phyloP scores from a whole-genome alignment of 1,140 invertebrate genomes.

The Pygmarrhopalites habei region DNA sequence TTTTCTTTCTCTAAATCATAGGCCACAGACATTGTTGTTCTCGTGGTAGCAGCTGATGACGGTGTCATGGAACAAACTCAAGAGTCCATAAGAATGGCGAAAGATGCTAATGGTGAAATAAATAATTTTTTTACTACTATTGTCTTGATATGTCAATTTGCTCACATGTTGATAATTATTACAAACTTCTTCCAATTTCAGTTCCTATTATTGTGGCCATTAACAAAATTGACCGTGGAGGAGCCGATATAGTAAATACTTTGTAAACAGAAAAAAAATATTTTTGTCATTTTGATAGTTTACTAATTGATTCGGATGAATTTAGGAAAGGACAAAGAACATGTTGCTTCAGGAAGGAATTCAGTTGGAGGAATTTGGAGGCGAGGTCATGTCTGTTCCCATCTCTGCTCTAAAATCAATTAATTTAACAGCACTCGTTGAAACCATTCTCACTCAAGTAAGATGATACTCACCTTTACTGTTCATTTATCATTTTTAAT shows the following conservation, averaged over 20 bases:
- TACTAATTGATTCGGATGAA: too few species aligned
- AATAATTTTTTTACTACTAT: constrained; percentile 2
- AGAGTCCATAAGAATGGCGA: constrained; percentile 70
- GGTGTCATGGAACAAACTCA: constrained; percentile 96
- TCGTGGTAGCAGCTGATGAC: constrained; percentile 98
- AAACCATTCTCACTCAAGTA: constrained; percentile 64
- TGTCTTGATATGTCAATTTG: neutral
- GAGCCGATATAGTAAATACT: constrained; percentile 73
- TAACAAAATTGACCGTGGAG: constrained; percentile 94
- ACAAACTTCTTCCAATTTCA: constrained; percentile 45
- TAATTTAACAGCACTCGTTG: constrained; percentile 71
- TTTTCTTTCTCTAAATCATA: constrained; percentile 30
- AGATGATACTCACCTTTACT: too few species aligned
- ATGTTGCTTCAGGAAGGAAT: constrained; percentile 70
- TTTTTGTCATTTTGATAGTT: too few species aligned
- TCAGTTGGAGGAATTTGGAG: constrained; percentile 78
- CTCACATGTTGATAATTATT: too few species aligned
- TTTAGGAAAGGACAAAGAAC: constrained; percentile 55
- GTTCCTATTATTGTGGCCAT: constrained; percentile 97
- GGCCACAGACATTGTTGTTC: constrained; percentile 85
- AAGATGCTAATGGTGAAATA: constrained; percentile 56
- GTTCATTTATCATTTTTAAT: too few species aligned
- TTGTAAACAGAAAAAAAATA: neutral
- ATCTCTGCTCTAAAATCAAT: constrained; percentile 82
- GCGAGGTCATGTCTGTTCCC: constrained; percentile 82